phyloP scores from a whole-genome alignment of 1,140 invertebrate genomes.

The Anoplolepis gracilipes region DNA sequence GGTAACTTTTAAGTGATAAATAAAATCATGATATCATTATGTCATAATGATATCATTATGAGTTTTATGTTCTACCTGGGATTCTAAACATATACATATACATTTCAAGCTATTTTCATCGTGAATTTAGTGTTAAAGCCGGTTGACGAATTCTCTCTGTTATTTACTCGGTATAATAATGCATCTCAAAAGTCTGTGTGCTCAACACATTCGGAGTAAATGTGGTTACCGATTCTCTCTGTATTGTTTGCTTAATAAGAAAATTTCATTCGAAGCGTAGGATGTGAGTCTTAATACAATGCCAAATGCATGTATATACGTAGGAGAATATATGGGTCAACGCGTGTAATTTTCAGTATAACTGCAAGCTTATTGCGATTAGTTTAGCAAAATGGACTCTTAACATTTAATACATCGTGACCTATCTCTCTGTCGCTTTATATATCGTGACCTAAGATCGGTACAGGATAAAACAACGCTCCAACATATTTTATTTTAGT shows the following conservation, averaged over 20 bases:
- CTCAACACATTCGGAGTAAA: neutral
- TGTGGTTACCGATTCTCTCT: conserved; percentile 12
- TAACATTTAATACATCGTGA: conserved; percentile 41
- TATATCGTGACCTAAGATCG: conserved; percentile 34
- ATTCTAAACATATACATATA: neutral
- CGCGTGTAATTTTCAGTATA: conserved; percentile 4
- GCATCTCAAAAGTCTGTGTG: conserved; percentile 34
- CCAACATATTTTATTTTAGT: neutral
- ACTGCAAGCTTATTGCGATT: neutral
- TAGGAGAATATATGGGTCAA: conserved; percentile 4
- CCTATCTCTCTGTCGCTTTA: conserved; percentile 18
- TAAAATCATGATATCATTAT: no score
- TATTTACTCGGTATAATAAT: neutral
- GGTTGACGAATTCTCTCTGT: conserved; percentile 2
- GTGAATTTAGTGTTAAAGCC: neutral
- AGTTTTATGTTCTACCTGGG: no score
- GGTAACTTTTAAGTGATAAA: no score
- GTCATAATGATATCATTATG: no score
- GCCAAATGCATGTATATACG: neutral
- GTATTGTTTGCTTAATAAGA: neutral
- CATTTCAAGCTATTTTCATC: neutral
- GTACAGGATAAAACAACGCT: conserved; percentile 17
- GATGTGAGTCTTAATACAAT: neutral
- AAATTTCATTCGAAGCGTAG: conserved; percentile 19
- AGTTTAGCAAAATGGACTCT: neutral